phyloP scores from a whole-genome alignment of 2,797 vertebrate genomes.

The Falco rusticolus region DNA sequence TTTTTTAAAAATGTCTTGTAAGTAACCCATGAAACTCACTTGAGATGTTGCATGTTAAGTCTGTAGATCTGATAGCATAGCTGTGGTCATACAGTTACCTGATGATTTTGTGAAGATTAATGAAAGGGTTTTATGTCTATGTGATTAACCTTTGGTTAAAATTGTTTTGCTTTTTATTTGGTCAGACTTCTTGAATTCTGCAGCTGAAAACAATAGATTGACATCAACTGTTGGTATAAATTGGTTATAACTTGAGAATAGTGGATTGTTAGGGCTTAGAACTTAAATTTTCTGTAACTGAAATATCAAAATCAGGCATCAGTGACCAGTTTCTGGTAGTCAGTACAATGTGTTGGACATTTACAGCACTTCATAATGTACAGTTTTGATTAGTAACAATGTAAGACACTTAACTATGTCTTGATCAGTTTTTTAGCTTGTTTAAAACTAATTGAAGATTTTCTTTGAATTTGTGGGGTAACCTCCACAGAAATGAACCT shows the following conservation, averaged over 20 bases:
- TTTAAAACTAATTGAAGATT: not conserved
- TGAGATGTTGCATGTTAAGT: slow-evolving; percentile 48
- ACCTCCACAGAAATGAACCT: not conserved
- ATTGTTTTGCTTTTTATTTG: not conserved
- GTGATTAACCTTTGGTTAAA: not conserved
- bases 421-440: not conserved
- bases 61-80: not conserved
- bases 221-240: not conserved
- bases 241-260: not conserved
- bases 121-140: not conserved
- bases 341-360: not conserved
- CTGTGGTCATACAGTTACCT: slow-evolving; percentile 14
- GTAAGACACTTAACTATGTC: not conserved
- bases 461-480: not conserved
- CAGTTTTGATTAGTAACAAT: not conserved
- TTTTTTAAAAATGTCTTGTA: not conserved
- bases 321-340: not conserved
- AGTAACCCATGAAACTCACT: slow-evolving; percentile 38
- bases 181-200: not conserved
- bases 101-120: not conserved
- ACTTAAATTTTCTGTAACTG: not conserved
- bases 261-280: not conserved
- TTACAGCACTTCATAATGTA: not conserved
- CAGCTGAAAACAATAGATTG: not conserved
- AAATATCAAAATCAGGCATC: not conserved